These are phyloP conservation scores for Labia minor DNA, from an alignment of 2,888 invertebrate genomes.

Conservation along the genomic window DNA sequence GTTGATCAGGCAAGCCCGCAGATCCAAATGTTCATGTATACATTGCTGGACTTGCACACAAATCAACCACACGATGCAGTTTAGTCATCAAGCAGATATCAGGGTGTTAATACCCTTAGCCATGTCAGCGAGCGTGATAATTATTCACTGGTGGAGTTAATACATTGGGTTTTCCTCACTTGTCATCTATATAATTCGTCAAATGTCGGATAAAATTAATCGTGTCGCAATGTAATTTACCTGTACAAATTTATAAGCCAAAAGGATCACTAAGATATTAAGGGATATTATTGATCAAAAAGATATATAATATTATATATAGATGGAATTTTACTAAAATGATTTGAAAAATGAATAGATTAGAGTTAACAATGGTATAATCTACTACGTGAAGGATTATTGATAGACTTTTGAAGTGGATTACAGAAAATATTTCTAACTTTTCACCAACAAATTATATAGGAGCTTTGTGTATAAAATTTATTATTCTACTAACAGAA, in stretches of 20 bases:
- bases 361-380: too few species aligned
- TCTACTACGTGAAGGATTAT: too few species aligned
- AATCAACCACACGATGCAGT: constrained; percentile 13
- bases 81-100: constrained; percentile 13
- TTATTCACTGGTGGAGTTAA: constrained; percentile 7
- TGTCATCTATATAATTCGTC: constrained; percentile 13
- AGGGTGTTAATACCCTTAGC: constrained; percentile 13
- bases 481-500: too few species aligned
- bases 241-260: constrained; percentile 5
- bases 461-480: too few species aligned
- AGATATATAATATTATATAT: too few species aligned
- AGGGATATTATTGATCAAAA: neutral
- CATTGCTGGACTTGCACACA: neutral
- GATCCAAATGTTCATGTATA: neutral
- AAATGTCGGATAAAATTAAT: constrained; percentile 13
- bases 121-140: constrained; percentile 13
- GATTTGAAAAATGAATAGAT: neutral
- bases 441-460: too few species aligned
- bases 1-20: constrained; percentile 6
- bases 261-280: neutral
- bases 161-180: constrained; percentile 2
- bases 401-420: too few species aligned
- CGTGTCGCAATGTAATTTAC: constrained; percentile 13
- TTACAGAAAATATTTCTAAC: too few species aligned
- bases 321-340: neutral